phyloP scores from a whole-genome alignment of 2,797 vertebrate genomes.

The Chiroxiphia lanceolata region DNA sequence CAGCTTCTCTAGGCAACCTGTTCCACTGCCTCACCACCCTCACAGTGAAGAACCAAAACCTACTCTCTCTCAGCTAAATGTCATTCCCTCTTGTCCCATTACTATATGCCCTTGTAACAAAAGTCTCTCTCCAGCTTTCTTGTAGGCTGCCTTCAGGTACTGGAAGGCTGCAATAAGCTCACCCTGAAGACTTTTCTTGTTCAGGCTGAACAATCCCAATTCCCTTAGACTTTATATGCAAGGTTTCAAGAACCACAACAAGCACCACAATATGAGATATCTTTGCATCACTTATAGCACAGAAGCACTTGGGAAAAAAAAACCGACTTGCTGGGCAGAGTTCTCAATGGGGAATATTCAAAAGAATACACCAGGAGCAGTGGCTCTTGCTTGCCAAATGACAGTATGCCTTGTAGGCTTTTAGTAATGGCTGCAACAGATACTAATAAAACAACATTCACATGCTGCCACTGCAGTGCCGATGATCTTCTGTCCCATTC shows the following conservation, averaged over 20 bases:
- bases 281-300: background rate
- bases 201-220: background rate
- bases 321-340: background rate
- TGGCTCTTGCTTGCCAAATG: fast-evolving
- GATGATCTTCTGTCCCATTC: background rate
- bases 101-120: background rate
- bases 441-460: background rate
- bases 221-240: background rate
- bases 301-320: background rate
- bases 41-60: background rate
- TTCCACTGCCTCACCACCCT: background rate
- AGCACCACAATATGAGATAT: background rate
- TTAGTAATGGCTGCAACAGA: background rate
- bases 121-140: background rate
- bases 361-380: background rate
- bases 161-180: background rate
- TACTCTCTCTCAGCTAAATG: background rate
- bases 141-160: background rate
- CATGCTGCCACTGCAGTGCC: background rate
- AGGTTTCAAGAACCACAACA: background rate
- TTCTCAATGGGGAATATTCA: background rate
- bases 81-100: background rate
- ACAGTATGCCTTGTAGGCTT: fast-evolving
- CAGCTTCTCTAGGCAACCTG: background rate
- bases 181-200: background rate